Conservation (phyloP, 2,888 invertebrate genomes). For the Antitype chi region DNA sequence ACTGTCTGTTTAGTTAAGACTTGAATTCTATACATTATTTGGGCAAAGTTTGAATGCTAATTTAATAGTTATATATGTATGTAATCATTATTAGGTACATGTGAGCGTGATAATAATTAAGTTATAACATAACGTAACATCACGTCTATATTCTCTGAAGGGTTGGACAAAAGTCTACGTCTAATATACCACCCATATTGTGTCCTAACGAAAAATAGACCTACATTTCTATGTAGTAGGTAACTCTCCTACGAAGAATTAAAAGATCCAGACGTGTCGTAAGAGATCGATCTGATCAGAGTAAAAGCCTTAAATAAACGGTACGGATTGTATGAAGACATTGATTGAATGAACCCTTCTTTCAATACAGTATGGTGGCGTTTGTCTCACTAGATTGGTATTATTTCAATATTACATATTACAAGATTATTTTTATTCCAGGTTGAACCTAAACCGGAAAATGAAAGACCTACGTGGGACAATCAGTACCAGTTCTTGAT, state of each 20-base stretch:
- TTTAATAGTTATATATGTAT: too few relatives aligned
- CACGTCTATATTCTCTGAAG: neutral
- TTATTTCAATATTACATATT: neutral
- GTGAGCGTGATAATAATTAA: neutral
- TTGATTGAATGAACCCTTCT: neutral
- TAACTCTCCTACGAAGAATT: neutral
- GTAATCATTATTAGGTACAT: too few relatives aligned
- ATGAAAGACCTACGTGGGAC: slow-evolving; percentile 90
- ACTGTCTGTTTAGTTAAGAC: too few relatives aligned
- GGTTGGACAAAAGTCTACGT: neutral
- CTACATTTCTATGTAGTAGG: neutral
- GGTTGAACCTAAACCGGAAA: slow-evolving; percentile 58
- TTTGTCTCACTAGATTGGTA: neutral
- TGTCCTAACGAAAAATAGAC: neutral
- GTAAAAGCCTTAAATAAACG: neutral
- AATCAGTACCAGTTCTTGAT: slow-evolving; percentile 93
- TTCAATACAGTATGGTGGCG: neutral
- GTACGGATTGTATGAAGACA: neutral
- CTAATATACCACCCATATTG: neutral
- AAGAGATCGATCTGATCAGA: neutral
- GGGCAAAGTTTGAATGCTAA: neutral
- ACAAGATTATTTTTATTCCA: slow-evolving; percentile 45
- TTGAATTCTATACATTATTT: too few relatives aligned
- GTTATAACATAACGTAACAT: neutral
- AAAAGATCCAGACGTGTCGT: neutral